A percentile compares a stretch with the other conserved stretches of the same genome.
Evolutionary conservation across 2,113 vertebrate species (phyloP).

Genomic region (Rhinopomastus cyanomelas): DNA sequence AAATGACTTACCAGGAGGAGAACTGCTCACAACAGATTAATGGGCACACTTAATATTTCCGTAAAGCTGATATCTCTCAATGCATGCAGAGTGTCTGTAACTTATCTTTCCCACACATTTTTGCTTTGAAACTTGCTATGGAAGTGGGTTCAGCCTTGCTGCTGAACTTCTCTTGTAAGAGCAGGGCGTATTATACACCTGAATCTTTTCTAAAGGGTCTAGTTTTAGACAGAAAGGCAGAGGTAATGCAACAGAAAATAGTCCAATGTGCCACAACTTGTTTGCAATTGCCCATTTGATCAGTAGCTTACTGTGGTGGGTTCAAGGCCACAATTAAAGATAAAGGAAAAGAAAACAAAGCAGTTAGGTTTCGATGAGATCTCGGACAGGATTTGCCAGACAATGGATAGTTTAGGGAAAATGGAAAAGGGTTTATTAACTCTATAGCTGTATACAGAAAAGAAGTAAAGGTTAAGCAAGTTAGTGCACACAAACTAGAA

Average conservation of each 20-base stretch:
- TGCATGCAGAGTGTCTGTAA: neutral
- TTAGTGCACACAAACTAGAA: too few relatives aligned
- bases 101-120: neutral
- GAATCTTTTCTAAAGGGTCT: neutral
- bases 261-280: neutral
- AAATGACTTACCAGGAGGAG: neutral
- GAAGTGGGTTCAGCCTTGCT: neutral
- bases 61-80: neutral
- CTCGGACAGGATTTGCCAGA: too few relatives aligned
- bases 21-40: neutral
- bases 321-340: too few relatives aligned
- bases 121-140: neutral
- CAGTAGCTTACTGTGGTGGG: too few relatives aligned
- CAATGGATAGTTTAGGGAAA: too few relatives aligned
- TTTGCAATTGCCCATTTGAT: neutral
- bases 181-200: neutral
- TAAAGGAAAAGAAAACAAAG: too few relatives aligned
- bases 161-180: neutral
- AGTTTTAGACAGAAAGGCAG: neutral
- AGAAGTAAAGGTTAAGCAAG: too few relatives aligned
- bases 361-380: too few relatives aligned
- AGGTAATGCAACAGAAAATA: neutral
- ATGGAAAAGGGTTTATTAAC: too few relatives aligned
- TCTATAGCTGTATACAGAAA: too few relatives aligned
- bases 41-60: neutral